These are phyloP conservation scores for Lagodon rhomboides DNA, from an alignment of 2,797 vertebrate species.

Conservation along the genomic window DNA sequence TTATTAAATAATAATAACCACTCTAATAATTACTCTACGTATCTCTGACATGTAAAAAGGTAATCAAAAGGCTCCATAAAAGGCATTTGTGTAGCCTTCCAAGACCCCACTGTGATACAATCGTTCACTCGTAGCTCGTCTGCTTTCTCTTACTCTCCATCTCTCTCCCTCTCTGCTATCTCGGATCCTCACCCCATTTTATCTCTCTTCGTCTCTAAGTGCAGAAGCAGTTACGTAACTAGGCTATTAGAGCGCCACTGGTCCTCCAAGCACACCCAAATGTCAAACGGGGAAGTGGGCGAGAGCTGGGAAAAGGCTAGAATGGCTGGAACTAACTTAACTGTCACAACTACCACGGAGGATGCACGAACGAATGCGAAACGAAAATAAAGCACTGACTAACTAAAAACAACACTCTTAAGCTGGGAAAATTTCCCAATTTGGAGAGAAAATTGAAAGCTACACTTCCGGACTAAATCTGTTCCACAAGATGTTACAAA, in stretches of 20 bases:
- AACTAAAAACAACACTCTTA: slow-evolving; percentile 36
- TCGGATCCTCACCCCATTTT: slow-evolving; percentile 52
- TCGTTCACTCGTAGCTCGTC: slow-evolving; percentile 38
- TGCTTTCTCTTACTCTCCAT: slow-evolving; percentile 38
- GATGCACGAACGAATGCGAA: slow-evolving; percentile 17
- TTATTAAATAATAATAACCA: not conserved
- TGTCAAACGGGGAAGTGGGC: slow-evolving; percentile 67
- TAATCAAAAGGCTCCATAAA: not conserved
- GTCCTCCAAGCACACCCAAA: slow-evolving; percentile 64
- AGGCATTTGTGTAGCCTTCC: slow-evolving; percentile 2
- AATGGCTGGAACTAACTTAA: slow-evolving; percentile 37
- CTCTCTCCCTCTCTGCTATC: slow-evolving; percentile 25
- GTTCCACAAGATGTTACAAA: slow-evolving; percentile 2
- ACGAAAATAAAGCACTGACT: slow-evolving; percentile 48
- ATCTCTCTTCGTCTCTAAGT: slow-evolving; percentile 61
- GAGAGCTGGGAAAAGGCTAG: slow-evolving; percentile 36
- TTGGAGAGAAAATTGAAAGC: slow-evolving; percentile 23
- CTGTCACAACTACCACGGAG: slow-evolving; percentile 32
- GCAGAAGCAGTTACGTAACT: slow-evolving; percentile 70
- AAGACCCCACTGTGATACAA: slow-evolving; percentile 18
- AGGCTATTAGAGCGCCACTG: slow-evolving; percentile 66
- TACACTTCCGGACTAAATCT: slow-evolving; percentile 13
- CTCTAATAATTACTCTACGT: not conserved
- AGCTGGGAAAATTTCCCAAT: slow-evolving; percentile 34
- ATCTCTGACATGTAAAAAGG: slow-evolving; percentile 12